Conservation (phyloP, 2,888 invertebrate genomes). For the Trichogramma evanescens region DNA sequence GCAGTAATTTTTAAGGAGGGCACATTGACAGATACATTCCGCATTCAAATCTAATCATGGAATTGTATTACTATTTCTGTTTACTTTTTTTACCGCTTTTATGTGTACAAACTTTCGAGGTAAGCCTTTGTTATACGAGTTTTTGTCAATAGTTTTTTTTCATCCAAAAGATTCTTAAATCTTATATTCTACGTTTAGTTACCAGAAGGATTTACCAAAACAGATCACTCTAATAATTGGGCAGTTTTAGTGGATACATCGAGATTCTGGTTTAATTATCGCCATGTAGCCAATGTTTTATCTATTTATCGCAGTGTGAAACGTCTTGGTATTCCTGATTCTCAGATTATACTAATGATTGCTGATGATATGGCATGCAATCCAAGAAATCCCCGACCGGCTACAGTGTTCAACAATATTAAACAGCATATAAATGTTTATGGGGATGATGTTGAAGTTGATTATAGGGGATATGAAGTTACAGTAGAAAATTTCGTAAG, state of each 20-base stretch:
- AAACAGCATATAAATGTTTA: conserved; percentile 98
- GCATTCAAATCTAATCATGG: too few species aligned
- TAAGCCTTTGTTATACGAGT: too few species aligned
- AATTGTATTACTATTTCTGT: too few species aligned
- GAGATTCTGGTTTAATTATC: conserved; percentile 99
- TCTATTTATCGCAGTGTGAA: conserved; percentile 98
- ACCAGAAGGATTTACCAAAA: conserved; percentile 54
- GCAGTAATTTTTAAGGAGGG: too few species aligned
- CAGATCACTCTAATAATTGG: conserved; percentile 96
- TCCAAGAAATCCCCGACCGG: conserved; percentile 93
- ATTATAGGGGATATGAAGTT: conserved; percentile 89
- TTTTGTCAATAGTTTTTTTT: too few species aligned
- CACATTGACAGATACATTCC: too few species aligned
- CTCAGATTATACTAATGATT: conserved; percentile 97
- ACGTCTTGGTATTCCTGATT: conserved; percentile 95
- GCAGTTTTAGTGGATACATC: conserved; percentile 98
- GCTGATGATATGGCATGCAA: conserved; percentile 99
- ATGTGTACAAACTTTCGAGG: too few species aligned
- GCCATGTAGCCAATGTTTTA: conserved; percentile 97
- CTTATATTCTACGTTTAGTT: conserved; percentile 36
- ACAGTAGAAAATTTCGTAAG: conserved; percentile 98
- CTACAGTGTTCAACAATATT: conserved; percentile 96
- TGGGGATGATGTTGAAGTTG: conserved; percentile 98
- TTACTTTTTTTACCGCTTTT: too few species aligned
- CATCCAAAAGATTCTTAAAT: too few species aligned